A percentile compares a stretch with the other conserved stretches of the same genome.
phyloP scores from a whole-genome alignment of 2,113 vertebrate species.

The Oryzias melastigma region DNA sequence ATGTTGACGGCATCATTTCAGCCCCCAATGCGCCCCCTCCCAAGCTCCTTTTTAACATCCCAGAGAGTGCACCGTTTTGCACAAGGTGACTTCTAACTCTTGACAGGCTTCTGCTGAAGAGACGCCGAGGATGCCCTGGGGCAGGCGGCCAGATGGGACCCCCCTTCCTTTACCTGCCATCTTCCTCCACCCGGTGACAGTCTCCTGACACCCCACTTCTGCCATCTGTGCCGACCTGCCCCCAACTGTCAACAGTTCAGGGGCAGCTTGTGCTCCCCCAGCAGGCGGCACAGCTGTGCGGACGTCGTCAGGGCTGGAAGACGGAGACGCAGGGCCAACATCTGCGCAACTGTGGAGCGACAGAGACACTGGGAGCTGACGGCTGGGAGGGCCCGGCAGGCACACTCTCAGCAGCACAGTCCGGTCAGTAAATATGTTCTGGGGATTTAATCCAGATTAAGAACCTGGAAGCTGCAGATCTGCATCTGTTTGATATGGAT shows the following conservation, averaged over 20 bases:
- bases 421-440: slow-evolving; percentile 63
- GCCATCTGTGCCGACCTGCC: slow-evolving; percentile 74
- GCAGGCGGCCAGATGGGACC: slow-evolving; percentile 72
- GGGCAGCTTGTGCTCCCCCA: slow-evolving; percentile 32
- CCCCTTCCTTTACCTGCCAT: slow-evolving; percentile 61
- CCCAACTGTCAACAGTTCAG: slow-evolving; percentile 67
- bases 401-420: slow-evolving; percentile 9
- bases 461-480: slow-evolving; percentile 57
- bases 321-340: slow-evolving; percentile 53
- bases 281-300: slow-evolving; percentile 64
- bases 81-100: slow-evolving; percentile 68
- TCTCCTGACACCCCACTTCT: slow-evolving; percentile 48
- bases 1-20: slow-evolving; percentile 10
- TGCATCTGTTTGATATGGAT: slow-evolving; percentile 46
- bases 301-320: slow-evolving; percentile 60
- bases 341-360: slow-evolving; percentile 38
- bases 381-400: background rate
- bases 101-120: slow-evolving; percentile 61
- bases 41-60: slow-evolving; percentile 27
- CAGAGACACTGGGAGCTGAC: too few species aligned
- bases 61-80: slow-evolving; percentile 50
- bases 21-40: background rate
- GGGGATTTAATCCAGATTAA: slow-evolving; percentile 62
- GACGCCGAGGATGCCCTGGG: slow-evolving; percentile 60
- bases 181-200: slow-evolving; percentile 36